A percentile compares a stretch with the other conserved stretches of the same genome.
Conservation (phyloP, 2,797 vertebrate genomes). For the Labeo calbasu region DNA sequence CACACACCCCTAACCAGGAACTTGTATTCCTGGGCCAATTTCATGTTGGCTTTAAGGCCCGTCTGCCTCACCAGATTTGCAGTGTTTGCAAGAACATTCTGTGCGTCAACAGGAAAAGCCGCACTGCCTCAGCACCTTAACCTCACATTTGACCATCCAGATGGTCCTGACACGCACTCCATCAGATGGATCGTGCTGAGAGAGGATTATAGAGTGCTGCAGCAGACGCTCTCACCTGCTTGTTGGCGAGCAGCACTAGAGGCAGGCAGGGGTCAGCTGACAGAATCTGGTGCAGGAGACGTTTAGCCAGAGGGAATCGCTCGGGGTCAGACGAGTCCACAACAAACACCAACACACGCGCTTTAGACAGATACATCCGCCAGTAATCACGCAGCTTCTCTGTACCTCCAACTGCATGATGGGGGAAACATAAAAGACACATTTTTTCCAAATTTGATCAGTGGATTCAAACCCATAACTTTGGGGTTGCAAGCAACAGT, state of each 20-base stretch:
- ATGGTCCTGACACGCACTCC: not conserved
- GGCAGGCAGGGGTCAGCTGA: conserved; percentile 80
- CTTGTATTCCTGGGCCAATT: not conserved
- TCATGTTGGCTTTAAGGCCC: not conserved
- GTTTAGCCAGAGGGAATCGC: conserved; percentile 85
- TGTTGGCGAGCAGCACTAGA: conserved; percentile 92
- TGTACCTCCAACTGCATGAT: conserved; percentile 85
- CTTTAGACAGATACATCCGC: conserved; percentile 84
- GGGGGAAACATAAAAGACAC: not conserved
- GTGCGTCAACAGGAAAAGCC: not conserved
- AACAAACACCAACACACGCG: conserved; percentile 88
- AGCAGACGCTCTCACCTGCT: conserved; percentile 78
- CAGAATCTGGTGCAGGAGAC: conserved; percentile 84
- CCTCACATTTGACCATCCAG: not conserved
- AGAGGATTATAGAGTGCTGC: not conserved
- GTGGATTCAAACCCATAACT: not conserved
- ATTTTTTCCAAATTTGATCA: not conserved
- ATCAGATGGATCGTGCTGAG: not conserved
- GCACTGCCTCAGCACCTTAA: not conserved
- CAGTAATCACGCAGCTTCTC: conserved; percentile 86
- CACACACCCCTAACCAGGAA: not conserved
- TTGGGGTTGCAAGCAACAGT: not conserved
- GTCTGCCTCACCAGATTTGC: not conserved
- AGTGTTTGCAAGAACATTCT: not conserved
- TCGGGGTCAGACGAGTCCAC: conserved; percentile 85